Evolutionary conservation across 2,888 invertebrate species (phyloP), one percentile per base, ranked within the genome.

Genomic region (Harpalus rubripes): DNA sequence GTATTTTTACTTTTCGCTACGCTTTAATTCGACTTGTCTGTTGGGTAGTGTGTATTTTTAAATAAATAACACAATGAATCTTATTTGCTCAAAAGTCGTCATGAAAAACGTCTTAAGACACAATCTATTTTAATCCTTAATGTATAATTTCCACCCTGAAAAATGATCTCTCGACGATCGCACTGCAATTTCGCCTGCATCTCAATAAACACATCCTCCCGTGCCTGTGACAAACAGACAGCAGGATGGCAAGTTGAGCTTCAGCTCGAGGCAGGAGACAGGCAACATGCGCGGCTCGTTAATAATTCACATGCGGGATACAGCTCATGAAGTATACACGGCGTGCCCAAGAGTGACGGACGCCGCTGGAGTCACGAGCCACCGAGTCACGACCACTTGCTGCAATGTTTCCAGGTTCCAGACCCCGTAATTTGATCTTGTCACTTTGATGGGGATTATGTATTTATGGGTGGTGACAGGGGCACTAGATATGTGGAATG

Each of bases 251-350:
- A 32, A 32, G 32, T 32, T 32, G 32, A 32, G 32, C 32, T 32
- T 32, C 32, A 6, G 32, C 63, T 63, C 18, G 26, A n/a, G 16
- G 22, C 56, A 58, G 78, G 78, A 8, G 44, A 58, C 78, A 78
- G 78, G 56, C 56, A 18, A 78, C 78, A 78, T 58, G 78, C 22
- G 56, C 78, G 58, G 26, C 78, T 78, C 58, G 58, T 78, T 78
- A 78, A 78, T 78, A 78, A 58, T 78, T 22, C 58, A 78, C 12
- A 8, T 32, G 26, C 22, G 26, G 58, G 32, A 22, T n/a, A 76
- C 76, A 15, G 78, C 58, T 78, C 78, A 78, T 78, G 78, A 56
- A 78, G 26, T 78, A 78, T 78, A 78, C 58, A 78, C 68, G 68
- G 12, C 32, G 32, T 68, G 68, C 68, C 68, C 68, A 32, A 39